Evolutionary conservation across 2,113 vertebrate genomes (phyloP), one percentile per base, ranked within the genome.

Genomic region (Etheostoma cragini): DNA sequence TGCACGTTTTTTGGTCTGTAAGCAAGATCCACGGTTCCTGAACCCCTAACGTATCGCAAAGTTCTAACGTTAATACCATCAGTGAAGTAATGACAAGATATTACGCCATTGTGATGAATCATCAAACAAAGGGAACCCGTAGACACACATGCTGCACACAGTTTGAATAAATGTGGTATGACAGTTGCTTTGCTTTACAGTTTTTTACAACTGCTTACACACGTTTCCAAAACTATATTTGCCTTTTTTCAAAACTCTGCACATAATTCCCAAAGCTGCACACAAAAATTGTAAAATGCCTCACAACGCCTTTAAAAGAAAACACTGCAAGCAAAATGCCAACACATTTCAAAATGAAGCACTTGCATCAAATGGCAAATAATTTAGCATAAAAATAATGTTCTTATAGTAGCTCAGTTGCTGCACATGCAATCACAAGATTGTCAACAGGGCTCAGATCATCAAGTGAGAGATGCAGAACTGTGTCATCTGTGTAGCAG

Each of bases 1-100:
- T 49, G 35, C 52, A 24, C 13, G 21, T 74, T 82, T 75, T 42
- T 85, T 26, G 56, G 65, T 84, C 65, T 73, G 78, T 77, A 81
- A 83, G 72, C 76, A 24, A 63, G 73, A 45, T 54, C 3, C 2
- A 66, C 65, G 21, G 70, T 57, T 82, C 42, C 73, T 67, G 66
- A 81, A 79, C 53, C 80, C 66, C 72, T 6, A 49, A 70, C 52
- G 74, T 26, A 26, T 57, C 6, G 3, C 57, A 85, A 75, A 74
- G 16, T 72, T 76, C 58, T 42, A 71, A 53, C 17, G 68, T 68
- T 68, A 81, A 58, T 45, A 69, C 80, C 56, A 56, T 61, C 57
- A 70, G 46, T 60, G 46, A 75, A 78, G 71, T 12, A 52, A 76
- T 54, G 22, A 82, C 49, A 76, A 46, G 52, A 80, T 10, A 60